Base-by-base conservation (phyloP, 1,140 invertebrate genomes). In the Gryon sp. region DNA sequence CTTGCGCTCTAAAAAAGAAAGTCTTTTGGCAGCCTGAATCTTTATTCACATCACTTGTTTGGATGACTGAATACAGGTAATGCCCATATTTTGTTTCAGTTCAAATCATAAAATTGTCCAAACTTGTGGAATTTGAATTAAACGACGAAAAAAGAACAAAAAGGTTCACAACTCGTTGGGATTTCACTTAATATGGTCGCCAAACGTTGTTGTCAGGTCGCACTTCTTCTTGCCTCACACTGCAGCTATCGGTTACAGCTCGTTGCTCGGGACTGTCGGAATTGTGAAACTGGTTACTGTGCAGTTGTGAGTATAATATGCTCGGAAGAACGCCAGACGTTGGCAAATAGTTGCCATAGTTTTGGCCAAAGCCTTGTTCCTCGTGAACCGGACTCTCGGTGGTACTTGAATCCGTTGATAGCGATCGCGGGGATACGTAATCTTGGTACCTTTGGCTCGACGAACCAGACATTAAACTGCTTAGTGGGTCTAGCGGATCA, bases 381-480 rank as follows among this genome's bases (percentile, higher is more conserved):
- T 95, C 94, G 86, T 95, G 94, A 1, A 95, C 93, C 0, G 94
- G 94, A 12, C 93, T 94, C 81, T 95, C 94, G 0, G 93, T 94
- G 62, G 94, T 93, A 8, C 93, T 95, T n/a, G 93, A 95, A 78
- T 94, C 93, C 74, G 94, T 93, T 45, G 93, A 94, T 14, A 95
- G 80, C 1, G 93, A 94, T 15, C 94, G 88, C 0, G 94, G 93
- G 0, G 89, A 90, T 3, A 89, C 88, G 76, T 89, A 89, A 19
- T 88, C 87, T 19, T 89, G 86, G 63, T 88, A 89, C 77, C 87
- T 84, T 34, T 88, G 88, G 6, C 69, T 82, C 14, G 83, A 86
- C 4, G 87, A 81, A 26, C 87, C 85, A 2, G 88, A 86, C 81
- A 90, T 89, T 2, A 95, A 84, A 18, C 91, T 92, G 24, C 92